Conservation (phyloP, 2,113 vertebrate species). For the Plotosus lineatus region DNA sequence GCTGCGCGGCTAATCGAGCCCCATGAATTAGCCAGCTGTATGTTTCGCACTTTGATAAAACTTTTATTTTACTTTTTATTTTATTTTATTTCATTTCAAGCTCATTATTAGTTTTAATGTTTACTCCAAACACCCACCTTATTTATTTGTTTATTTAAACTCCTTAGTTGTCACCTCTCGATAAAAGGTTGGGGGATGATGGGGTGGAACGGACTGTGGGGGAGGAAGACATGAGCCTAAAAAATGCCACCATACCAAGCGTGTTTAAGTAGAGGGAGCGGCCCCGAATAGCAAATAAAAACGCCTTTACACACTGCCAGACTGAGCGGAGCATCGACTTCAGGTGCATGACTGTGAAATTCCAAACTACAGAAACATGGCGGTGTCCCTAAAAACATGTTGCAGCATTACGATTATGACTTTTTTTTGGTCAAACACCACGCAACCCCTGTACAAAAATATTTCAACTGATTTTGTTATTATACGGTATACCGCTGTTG, state of each 20-base stretch:
- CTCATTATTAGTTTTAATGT: background rate
- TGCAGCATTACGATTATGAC: background rate
- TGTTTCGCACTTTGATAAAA: background rate
- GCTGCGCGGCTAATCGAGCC: background rate
- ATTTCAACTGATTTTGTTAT: no score
- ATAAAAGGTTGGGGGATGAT: no score
- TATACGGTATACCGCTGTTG: background rate
- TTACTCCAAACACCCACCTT: background rate
- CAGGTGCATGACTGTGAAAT: conserved; percentile 76
- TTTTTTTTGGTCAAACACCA: background rate
- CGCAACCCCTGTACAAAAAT: no score
- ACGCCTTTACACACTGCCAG: conserved; percentile 71
- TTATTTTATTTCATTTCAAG: background rate
- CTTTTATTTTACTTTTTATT: background rate
- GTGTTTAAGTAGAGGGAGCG: conserved; percentile 82
- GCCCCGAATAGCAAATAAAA: conserved; percentile 76
- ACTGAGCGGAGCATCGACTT: conserved; percentile 67
- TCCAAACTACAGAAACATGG: conserved; percentile 46
- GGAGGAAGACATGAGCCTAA: background rate
- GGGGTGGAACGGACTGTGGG: no score
- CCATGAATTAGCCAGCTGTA: background rate
- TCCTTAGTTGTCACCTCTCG: background rate
- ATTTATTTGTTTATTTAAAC: background rate
- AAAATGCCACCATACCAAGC: conserved; percentile 34
- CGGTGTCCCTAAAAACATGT: background rate